Evolutionary conservation across 2,888 invertebrate genomes (phyloP).

Genomic region (Acronicta aceris): DNA sequence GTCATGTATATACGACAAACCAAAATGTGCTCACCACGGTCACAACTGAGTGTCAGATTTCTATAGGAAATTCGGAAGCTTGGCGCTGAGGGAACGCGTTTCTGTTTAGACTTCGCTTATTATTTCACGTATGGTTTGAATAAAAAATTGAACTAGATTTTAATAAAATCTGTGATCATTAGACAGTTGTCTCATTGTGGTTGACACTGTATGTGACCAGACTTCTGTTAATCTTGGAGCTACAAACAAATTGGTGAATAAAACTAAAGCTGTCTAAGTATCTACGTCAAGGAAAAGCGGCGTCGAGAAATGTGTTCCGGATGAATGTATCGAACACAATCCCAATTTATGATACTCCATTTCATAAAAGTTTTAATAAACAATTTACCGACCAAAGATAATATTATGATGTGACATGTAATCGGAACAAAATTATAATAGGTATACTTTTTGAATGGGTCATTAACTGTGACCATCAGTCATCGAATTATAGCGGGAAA

Average conservation of each 20-base stretch:
- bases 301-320: constrained; percentile 8
- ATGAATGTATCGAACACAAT: constrained; percentile 39
- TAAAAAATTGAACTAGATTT: constrained; percentile 1
- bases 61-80: too few relatives aligned
- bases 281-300: neutral
- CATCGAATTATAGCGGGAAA: too few relatives aligned
- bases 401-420: too few relatives aligned
- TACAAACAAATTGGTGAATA: constrained; percentile 8
- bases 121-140: constrained; percentile 5
- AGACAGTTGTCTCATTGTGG: constrained; percentile 1
- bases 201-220: constrained; percentile 19
- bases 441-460: too few relatives aligned
- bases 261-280: constrained; percentile 1
- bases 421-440: too few relatives aligned
- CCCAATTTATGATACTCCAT: constrained; percentile 54
- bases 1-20: too few relatives aligned
- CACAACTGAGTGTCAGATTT: too few relatives aligned
- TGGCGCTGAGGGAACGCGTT: too few relatives aligned
- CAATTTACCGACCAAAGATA: constrained; percentile 46
- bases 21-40: too few relatives aligned
- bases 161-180: constrained; percentile 1
- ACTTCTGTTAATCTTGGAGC: constrained; percentile 15
- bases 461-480: too few relatives aligned
- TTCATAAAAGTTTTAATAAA: constrained; percentile 55
- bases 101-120: neutral